Base-by-base conservation (phyloP, 1,140 invertebrate species). In the Heterodera carotae region DNA sequence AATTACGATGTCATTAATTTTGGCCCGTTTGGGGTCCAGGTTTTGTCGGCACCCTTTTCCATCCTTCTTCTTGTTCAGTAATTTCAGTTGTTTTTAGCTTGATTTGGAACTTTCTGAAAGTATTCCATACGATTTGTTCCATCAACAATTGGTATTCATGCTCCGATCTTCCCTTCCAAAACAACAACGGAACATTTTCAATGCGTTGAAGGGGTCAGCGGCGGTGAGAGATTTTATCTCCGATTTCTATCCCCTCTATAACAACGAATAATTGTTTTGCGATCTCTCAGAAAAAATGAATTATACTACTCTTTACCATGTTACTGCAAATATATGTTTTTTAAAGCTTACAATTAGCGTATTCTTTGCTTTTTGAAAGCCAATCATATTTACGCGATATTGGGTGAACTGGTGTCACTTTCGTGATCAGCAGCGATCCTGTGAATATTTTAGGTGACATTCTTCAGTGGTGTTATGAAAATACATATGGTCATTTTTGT, bases 61-160 rank as follows among this genome's bases (percentile, higher is more conserved):
- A 43, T 69, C 7, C 5, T 18, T 34, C 27, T 29, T 33, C 27
- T 62, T 6, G 74, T 25, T 64, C 7, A 5, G n/a, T n/a, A 27
- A 92, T 83, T 66, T 15, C 62, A 1, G 0, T 43, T 43, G 0
- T 43, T 43, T n/a, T 53, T 22, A 33, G 27, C 36, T 81, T 12
- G 18, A 60, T 34, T 48, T 80, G 18, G 77, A 66, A 33, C 39
- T 25, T 2, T 18, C 31, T 2, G 56, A 78, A n/a, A 18, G 62
- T 22, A 33, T 77, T 27, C 34, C 71, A 36, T 77, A 78, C 75
- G 76, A 77, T 53, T 39, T 53, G 10, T 75, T 77, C 31, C 76
- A 77, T 59, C 76, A 77, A 66, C 59, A 67, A 48, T 64, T 77
- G n/a, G 36, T 77, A 27, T 77, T 77, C 64, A 74, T 74, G 72